Percentiles rank a stretch among this genome's conserved stretches.
Evolutionary conservation across 2,113 vertebrate genomes (phyloP).

Genomic region (Neotoma lepida): DNA sequence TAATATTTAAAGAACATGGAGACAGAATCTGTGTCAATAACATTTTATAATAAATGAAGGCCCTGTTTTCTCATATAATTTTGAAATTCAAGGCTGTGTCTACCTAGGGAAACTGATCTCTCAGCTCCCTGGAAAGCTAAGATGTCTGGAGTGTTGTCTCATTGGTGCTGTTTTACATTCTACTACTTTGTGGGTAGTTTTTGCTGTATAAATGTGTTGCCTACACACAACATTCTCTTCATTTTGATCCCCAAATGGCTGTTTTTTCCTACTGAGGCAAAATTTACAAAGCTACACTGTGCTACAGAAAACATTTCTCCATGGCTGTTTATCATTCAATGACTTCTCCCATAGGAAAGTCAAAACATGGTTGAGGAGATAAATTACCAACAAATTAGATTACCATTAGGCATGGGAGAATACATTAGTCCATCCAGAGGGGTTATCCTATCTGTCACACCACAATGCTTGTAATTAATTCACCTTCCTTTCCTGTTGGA

Average conservation of each 20-base stretch:
- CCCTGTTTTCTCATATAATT: constrained; percentile 55
- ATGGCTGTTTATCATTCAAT: constrained; percentile 25
- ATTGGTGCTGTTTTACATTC: neutral
- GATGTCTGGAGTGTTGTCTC: neutral
- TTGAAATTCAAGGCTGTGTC: constrained; percentile 47
- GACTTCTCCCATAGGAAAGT: constrained; percentile 38
- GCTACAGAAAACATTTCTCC: neutral
- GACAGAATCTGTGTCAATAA: constrained; percentile 27
- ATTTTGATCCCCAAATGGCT: neutral
- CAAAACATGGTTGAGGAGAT: neutral
- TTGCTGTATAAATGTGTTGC: neutral
- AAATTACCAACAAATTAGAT: constrained; percentile 51
- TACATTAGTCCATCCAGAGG: neutral
- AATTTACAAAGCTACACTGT: constrained; percentile 1
- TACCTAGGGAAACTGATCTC: constrained; percentile 33
- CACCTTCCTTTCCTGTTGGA: neutral
- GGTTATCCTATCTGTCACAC: neutral
- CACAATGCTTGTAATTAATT: neutral
- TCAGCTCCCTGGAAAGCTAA: constrained; percentile 38
- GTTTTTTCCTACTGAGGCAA: constrained; percentile 36
- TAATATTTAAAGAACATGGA: constrained; percentile 44
- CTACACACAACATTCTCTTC: constrained; percentile 13
- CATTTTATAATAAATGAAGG: constrained; percentile 59
- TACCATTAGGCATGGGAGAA: constrained; percentile 19
- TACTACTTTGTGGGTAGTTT: neutral